These are phyloP conservation scores for Pitta sordida DNA, from an alignment of 2,113 vertebrate genomes.

Conservation along the genomic window DNA sequence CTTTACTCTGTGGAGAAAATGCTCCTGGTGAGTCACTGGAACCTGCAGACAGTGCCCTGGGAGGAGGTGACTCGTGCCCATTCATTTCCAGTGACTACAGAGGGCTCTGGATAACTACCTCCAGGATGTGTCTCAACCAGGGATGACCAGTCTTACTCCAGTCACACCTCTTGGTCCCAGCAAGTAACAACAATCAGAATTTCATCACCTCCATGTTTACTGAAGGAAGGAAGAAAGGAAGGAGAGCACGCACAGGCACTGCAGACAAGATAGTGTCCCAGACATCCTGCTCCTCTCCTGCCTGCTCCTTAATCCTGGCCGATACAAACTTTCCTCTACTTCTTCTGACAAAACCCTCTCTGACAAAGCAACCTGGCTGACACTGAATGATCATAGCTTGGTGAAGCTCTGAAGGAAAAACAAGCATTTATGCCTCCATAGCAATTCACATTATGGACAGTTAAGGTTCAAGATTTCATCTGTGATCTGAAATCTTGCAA, in stretches of 20 bases:
- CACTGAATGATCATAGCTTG: background rate
- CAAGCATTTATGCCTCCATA: background rate
- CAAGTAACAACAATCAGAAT: background rate
- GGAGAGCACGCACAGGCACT: background rate
- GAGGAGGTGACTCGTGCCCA: background rate
- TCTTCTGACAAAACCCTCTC: background rate
- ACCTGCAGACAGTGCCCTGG: background rate
- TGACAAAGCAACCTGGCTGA: background rate
- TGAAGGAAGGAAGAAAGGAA: background rate
- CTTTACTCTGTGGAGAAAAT: background rate
- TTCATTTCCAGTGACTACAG: background rate
- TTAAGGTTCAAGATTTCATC: background rate
- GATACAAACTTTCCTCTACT: background rate
- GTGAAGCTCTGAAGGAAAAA: background rate
- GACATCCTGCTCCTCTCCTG: background rate
- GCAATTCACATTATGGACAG: background rate
- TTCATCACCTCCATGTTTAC: background rate
- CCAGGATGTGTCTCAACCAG: background rate
- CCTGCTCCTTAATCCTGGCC: background rate
- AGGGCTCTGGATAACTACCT: background rate
- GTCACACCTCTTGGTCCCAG: background rate
- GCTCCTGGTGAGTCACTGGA: background rate
- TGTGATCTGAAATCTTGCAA: background rate
- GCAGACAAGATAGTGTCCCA: background rate
- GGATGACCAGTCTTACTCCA: background rate